These are phyloP conservation scores for Fragum sueziense DNA, from an alignment of 2,888 invertebrate species.

Conservation along the genomic window DNA sequence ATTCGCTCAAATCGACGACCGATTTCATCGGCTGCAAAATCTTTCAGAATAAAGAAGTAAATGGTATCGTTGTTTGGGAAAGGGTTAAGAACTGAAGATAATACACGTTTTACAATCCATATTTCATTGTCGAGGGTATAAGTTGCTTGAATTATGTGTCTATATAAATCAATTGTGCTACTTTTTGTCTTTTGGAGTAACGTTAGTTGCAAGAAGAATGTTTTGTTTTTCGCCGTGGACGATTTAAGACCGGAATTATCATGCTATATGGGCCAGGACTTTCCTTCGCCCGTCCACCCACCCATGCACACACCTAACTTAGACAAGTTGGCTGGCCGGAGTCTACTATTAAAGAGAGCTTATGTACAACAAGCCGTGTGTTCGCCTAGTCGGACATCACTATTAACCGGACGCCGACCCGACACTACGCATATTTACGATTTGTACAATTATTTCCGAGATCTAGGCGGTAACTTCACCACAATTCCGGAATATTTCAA, in stretches of 20 bases:
- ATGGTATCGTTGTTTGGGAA: no score
- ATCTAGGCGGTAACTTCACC: conserved; percentile 63
- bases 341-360: conserved; percentile 88
- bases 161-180: no score
- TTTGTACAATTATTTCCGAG: conserved; percentile 55
- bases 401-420: conserved; percentile 64
- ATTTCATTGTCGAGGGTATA: no score
- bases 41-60: no score
- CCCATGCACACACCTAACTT: conserved; percentile 89
- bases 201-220: conserved; percentile 37
- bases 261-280: conserved; percentile 46
- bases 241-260: conserved; percentile 56
- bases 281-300: conserved; percentile 80
- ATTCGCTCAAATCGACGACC: no score
- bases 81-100: no score
- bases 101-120: no score
- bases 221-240: conserved; percentile 55
- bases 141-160: no score
- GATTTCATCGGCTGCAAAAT: no score
- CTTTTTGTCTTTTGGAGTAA: not conserved
- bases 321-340: conserved; percentile 86
- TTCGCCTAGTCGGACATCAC: conserved; percentile 87
- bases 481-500: conserved; percentile 65
- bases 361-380: conserved; percentile 91
- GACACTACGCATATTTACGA: conserved; percentile 66